phyloP scores from a whole-genome alignment of 2,888 invertebrate genomes.

The Lymantria monacha region DNA sequence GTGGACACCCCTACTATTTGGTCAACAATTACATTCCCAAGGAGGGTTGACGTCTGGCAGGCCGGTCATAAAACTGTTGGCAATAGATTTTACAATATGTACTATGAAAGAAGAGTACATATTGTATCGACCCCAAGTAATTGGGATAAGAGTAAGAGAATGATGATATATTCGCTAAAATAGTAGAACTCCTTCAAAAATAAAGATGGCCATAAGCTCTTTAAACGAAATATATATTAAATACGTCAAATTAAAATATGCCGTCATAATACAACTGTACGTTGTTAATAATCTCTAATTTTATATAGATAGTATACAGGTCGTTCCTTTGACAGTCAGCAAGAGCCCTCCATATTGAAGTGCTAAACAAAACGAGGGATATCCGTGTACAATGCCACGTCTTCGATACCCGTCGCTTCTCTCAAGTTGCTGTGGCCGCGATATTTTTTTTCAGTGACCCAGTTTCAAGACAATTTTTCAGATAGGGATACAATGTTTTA shows the following conservation, averaged over 20 bases:
- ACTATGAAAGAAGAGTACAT: no score
- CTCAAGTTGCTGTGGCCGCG: constrained; percentile 52
- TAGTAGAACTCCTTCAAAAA: no score
- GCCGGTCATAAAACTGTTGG: no score
- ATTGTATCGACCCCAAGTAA: no score
- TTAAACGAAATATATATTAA: no score
- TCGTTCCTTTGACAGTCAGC: constrained; percentile 48
- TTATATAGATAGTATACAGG: constrained; percentile 19
- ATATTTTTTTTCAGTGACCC: constrained; percentile 62
- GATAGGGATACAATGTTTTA: background rate
- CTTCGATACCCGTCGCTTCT: constrained; percentile 39
- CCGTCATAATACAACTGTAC: background rate
- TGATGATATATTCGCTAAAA: no score
- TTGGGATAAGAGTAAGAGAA: no score
- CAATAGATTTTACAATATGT: no score
- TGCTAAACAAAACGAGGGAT: constrained; percentile 64
- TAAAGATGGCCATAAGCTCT: no score
- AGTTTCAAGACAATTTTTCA: constrained; percentile 37
- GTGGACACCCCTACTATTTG: no score
- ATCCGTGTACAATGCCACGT: constrained; percentile 41
- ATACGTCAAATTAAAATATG: background rate
- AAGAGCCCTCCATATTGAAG: constrained; percentile 42
- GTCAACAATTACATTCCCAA: no score
- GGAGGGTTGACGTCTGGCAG: no score
- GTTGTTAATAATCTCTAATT: constrained; percentile 31